Percentiles rank a stretch among this genome's conserved stretches.
Conservation (phyloP, 2,888 invertebrate genomes). For the Balanococcus diminutus region DNA sequence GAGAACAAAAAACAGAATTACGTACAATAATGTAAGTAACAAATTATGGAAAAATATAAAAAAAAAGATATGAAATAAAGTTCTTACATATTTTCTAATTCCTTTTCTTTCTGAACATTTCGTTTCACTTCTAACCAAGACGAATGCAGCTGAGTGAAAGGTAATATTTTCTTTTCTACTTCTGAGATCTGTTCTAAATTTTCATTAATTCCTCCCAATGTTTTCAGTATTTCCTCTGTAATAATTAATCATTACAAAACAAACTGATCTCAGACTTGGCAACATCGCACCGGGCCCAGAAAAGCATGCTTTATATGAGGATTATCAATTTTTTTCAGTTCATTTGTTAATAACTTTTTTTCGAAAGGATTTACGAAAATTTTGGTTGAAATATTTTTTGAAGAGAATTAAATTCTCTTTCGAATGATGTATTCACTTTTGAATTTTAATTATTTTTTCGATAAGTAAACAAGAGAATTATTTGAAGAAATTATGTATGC, state of each 20-base stretch:
- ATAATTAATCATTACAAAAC: no score
- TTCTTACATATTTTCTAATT: neutral
- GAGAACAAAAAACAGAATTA: neutral
- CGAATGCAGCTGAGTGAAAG: neutral
- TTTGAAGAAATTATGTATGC: no score
- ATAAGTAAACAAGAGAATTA: no score
- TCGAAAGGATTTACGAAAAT: neutral
- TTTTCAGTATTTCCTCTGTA: neutral
- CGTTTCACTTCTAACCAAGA: constrained; percentile 24
- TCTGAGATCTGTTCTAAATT: neutral
- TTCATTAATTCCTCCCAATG: neutral
- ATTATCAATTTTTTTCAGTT: no score
- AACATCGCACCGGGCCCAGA: no score
- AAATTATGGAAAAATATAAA: neutral
- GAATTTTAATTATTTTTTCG: no score
- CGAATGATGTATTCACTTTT: no score
- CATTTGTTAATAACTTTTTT: neutral
- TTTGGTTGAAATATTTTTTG: neutral
- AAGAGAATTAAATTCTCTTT: neutral
- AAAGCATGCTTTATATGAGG: no score
- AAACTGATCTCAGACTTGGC: no score
- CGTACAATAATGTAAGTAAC: neutral
- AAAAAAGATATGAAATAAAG: neutral
- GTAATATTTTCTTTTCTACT: neutral
- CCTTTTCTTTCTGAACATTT: constrained; percentile 8